Evolutionary conservation across 2,888 invertebrate genomes (phyloP), one percentile per base, ranked within the genome.

Genomic region (Synanthedon andrenaeformis): DNA sequence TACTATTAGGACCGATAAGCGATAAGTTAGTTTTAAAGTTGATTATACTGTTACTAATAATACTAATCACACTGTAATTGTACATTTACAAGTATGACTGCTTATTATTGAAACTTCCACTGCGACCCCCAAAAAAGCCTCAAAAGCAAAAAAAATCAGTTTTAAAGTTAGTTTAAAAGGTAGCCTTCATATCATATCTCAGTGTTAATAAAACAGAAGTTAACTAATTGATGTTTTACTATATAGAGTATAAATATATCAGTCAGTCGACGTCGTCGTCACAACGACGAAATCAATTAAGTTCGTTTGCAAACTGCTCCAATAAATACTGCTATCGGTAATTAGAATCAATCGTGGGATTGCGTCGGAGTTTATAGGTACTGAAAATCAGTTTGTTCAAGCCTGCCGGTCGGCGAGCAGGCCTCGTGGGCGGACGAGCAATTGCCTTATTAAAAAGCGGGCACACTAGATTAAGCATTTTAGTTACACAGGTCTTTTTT

Each of bases 291-390:
- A 84, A 84, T 84, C 84, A 85, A 86, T 86, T 84, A 82, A 76
- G 76, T 82, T 76, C 78, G 79, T 84, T 84, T 79, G 83, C 79
- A 73, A 81, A 75, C 77, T 75, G 78, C 72, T 78, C 77, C 79
- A 83, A 86, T 85, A 85, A 86, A 86, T 86, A 86, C 74, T 76
- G 76, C 72, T 87, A 85, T 87, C 85, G 78, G 80, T 87, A 87
- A 87, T 86, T 85, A 85, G 83, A 85, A 86, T 87, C 86, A 84
- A 84, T 85, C 82, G 82, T 75, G 73, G 78, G 80, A 80, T 82
- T 78, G 79, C 79, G 74, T 74, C 67, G 66, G 70, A 74, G 74
- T 74, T 76, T 75, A 76, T 77, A 35, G 35, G 35, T 35, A 77
- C 78, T 77, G 77, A 81, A 35, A 80, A 83, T 82, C 77, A 76